Evolutionary conservation across 2,113 vertebrate species (phyloP).

Genomic region (Phaethon lepturus): DNA sequence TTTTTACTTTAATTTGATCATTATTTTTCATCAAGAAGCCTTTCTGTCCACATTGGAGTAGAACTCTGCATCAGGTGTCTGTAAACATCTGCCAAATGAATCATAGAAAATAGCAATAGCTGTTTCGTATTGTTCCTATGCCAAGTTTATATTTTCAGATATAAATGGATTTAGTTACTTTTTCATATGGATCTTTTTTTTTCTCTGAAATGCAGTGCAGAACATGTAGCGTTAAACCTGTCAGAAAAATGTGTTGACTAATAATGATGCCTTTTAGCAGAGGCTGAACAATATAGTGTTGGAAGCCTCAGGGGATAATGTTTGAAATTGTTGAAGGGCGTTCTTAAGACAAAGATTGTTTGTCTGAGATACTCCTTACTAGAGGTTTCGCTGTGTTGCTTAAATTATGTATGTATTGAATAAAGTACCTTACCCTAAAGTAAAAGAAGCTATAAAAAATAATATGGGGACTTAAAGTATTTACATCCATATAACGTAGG

Average conservation of each 20-base stretch:
- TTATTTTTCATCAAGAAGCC: background rate
- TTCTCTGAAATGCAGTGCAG: constrained; percentile 21
- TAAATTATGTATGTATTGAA: constrained; percentile 51
- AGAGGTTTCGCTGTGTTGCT: background rate
- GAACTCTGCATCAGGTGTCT: background rate
- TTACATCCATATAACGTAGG: background rate
- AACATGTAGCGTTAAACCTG: background rate
- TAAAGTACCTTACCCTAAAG: constrained; percentile 21
- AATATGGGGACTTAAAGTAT: background rate
- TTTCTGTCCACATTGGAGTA: background rate
- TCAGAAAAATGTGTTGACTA: background rate
- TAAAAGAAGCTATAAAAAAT: constrained; percentile 29
- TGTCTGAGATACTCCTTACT: background rate
- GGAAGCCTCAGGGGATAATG: background rate
- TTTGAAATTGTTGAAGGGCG: background rate
- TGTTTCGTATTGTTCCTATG: background rate
- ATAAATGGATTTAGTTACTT: background rate
- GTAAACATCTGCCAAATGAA: background rate
- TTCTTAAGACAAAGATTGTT: constrained; percentile 6
- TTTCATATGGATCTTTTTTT: background rate
- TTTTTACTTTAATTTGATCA: background rate
- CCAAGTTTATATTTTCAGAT: background rate
- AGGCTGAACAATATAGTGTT: background rate
- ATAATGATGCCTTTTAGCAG: background rate
- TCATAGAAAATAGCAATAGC: background rate